A percentile compares a stretch with the other conserved stretches of the same genome.
phyloP scores from a whole-genome alignment of 2,797 vertebrate genomes.

The Girardinus metallicus region DNA sequence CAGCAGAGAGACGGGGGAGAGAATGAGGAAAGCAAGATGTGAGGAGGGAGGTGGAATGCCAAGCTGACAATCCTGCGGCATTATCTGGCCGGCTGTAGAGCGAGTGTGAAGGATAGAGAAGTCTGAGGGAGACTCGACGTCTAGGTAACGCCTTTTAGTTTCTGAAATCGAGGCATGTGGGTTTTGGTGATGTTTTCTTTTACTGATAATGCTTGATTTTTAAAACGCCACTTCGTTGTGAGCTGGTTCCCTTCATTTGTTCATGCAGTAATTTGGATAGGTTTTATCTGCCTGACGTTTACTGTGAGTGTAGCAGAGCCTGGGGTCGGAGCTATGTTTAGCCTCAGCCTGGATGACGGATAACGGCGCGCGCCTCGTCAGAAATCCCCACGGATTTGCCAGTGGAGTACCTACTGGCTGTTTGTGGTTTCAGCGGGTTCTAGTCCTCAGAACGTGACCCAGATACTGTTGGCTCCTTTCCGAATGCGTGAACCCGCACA shows the following conservation, averaged over 20 bases:
- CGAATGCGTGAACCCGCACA: slow-evolving; percentile 1
- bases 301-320: neutral
- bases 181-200: slow-evolving; percentile 7
- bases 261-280: slow-evolving; percentile 1
- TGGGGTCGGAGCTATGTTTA: slow-evolving; percentile 18
- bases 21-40: slow-evolving; percentile 50
- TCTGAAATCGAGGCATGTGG: slow-evolving; percentile 33
- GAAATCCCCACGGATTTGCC: neutral
- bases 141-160: slow-evolving; percentile 54
- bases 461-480: slow-evolving; percentile 17
- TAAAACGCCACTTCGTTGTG: slow-evolving; percentile 28
- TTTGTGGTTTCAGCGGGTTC: slow-evolving; percentile 13
- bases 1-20: slow-evolving; percentile 41
- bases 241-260: neutral
- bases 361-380: slow-evolving; percentile 5
- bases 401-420: slow-evolving; percentile 1
- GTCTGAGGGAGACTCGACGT: slow-evolving; percentile 32
- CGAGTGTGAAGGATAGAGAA: slow-evolving; percentile 62
- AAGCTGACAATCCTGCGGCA: slow-evolving; percentile 84
- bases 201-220: slow-evolving; percentile 24
- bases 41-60: slow-evolving; percentile 74
- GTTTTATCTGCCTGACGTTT: slow-evolving; percentile 49
- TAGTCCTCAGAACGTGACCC: slow-evolving; percentile 32
- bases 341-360: slow-evolving; percentile 3
- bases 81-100: slow-evolving; percentile 81